Percentiles rank a stretch among this genome's conserved stretches.
These are phyloP conservation scores for Euclidia mi DNA, from an alignment of 2,888 invertebrate species.

Conservation along the genomic window DNA sequence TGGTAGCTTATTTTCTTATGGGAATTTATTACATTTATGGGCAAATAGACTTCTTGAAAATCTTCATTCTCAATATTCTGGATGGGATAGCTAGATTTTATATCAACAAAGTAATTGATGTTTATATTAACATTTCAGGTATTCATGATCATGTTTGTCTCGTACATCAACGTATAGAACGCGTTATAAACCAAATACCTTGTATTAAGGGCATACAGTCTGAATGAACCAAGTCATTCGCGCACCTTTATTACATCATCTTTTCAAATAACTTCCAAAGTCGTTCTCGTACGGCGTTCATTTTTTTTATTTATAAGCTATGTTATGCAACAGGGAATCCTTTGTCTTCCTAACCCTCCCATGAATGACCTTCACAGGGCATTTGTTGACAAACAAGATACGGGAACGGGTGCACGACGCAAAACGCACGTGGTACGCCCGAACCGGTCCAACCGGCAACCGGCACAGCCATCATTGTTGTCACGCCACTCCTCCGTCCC, in stretches of 20 bases:
- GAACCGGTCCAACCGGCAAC: constrained; percentile 86
- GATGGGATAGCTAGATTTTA: background rate
- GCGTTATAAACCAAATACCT: constrained; percentile 20
- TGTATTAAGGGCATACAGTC: constrained; percentile 46
- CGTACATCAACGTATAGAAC: constrained; percentile 5
- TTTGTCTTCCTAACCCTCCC: constrained; percentile 80
- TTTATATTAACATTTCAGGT: background rate
- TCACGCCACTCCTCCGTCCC: constrained; percentile 83
- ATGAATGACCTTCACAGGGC: constrained; percentile 85
- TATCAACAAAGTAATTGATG: background rate
- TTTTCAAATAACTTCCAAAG: constrained; percentile 40
- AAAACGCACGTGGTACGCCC: constrained; percentile 84
- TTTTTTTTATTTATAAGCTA: constrained; percentile 38
- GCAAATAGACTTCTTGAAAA: too few species aligned
- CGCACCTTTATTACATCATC: constrained; percentile 62
- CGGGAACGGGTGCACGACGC: constrained; percentile 78
- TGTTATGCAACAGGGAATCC: constrained; percentile 73
- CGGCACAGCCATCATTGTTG: constrained; percentile 88
- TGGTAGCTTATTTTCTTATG: background rate
- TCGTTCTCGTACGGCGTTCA: constrained; percentile 35
- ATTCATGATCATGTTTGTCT: background rate
- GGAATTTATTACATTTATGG: too few species aligned
- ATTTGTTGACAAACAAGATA: constrained; percentile 89
- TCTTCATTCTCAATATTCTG: background rate
- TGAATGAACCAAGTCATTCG: constrained; percentile 51